These are phyloP conservation scores for Polyploca ridens DNA, from an alignment of 2,888 invertebrate species.

Conservation along the genomic window DNA sequence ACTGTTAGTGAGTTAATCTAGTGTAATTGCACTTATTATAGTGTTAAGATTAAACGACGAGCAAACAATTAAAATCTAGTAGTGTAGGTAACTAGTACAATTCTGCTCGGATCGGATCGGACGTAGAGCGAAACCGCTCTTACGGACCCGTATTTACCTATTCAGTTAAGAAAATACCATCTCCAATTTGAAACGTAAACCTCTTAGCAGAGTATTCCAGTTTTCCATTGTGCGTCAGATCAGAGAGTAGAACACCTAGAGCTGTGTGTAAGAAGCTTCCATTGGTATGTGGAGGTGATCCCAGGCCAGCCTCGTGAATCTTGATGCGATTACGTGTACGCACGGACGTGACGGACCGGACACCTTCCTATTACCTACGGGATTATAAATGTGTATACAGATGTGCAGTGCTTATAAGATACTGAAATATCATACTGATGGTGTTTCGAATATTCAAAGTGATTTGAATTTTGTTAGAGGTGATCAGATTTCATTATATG, in stretches of 20 bases:
- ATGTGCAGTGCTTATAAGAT: not conserved
- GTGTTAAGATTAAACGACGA: too few species aligned
- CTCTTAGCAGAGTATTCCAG: not conserved
- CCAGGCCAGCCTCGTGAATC: conserved; percentile 28
- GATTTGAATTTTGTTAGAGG: too few species aligned
- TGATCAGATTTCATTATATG: too few species aligned
- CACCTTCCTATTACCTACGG: conserved; percentile 14
- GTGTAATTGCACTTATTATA: too few species aligned
- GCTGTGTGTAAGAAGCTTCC: not conserved
- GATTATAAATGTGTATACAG: not conserved
- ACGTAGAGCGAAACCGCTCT: too few species aligned
- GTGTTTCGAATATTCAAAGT: not conserved
- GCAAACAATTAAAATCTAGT: too few species aligned
- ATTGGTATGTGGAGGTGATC: conserved; percentile 8
- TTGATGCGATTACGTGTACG: conserved; percentile 39
- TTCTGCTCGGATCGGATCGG: too few species aligned
- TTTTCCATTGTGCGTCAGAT: not conserved
- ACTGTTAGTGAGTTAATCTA: too few species aligned
- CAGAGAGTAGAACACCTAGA: not conserved
- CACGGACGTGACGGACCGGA: conserved; percentile 16
- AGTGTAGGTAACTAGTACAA: too few species aligned
- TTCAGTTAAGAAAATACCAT: not conserved
- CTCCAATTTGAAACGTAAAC: conserved; percentile 4
- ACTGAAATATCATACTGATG: not conserved
- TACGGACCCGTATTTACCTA: not conserved